Base-by-base conservation (phyloP, 2,888 invertebrate species). In the Mimachlamys varia region DNA sequence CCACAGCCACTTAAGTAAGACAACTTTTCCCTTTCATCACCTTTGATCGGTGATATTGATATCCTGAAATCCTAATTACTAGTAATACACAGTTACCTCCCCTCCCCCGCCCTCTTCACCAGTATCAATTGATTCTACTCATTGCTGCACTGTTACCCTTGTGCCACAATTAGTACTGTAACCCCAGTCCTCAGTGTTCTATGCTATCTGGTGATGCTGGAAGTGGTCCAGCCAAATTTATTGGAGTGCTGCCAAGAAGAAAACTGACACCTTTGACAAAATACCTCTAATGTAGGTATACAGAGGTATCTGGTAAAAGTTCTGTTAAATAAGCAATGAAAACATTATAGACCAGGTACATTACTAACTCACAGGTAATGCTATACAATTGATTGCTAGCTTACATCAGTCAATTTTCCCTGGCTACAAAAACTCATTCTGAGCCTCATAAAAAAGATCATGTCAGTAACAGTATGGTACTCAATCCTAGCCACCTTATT, bases 151-250 rank as follows among this genome's bases (percentile, higher is more conserved):
- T 76, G 33, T 76, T 27, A 33, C 33, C 33, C 76, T 76, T 76
- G 33, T 76, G 33, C 76, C 27, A 76, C 76, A 76, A 76, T 76
- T 76, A 76, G 76, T 76, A 33, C 76, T 76, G 76, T 76, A 76
- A 76, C 76, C 27, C 27, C 76, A 76, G 76, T 76, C 5, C 76
- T 76, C 76, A 76, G 76, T 33, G 76, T 76, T 76, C 76, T 33
- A 76, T 76, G 76, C 76, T 76, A 76, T 76, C 76, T 33, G 76
- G 76, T 76, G 76, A 76, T 33, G 76, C 76, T 76, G 76, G 76
- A 76, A 76, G 76, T 76, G 76, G 76, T 76, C 76, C 76, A 76
- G 76, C 27, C 33, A 33, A 76, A 76, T 33, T 12, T 13, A 76
- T 22, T 27, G 76, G 33, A 27, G 13, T 15, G 76, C 76, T 33